Evolutionary conservation across 2,113 vertebrate species (phyloP).

Genomic region (Caranx ignobilis): DNA sequence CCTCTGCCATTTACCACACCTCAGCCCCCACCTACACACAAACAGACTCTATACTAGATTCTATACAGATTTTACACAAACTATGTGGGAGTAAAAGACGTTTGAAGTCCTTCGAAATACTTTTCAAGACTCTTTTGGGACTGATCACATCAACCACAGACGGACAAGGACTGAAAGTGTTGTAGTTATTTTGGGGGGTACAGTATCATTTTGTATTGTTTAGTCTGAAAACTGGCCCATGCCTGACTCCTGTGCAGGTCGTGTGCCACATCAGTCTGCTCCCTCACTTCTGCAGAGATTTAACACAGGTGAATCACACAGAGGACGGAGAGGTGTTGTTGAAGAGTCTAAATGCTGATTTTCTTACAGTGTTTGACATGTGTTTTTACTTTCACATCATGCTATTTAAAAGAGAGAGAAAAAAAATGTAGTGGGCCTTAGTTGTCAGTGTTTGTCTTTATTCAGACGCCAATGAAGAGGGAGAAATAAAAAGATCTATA

Average conservation of each 20-base stretch:
- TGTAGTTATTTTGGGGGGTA: constrained; percentile 27
- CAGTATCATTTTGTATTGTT: neutral
- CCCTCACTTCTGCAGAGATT: constrained; percentile 45
- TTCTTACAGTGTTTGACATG: constrained; percentile 13
- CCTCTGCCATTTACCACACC: neutral
- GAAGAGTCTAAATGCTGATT: constrained; percentile 14
- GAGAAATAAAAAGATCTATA: constrained; percentile 14
- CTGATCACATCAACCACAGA: constrained; percentile 35
- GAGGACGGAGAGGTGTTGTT: constrained; percentile 18
- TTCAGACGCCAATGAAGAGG: constrained; percentile 9
- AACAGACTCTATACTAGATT: constrained; percentile 42
- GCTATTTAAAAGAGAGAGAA: constrained; percentile 28
- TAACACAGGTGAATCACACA: constrained; percentile 22
- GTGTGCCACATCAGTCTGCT: constrained; percentile 17
- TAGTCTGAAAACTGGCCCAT: neutral
- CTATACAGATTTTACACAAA: constrained; percentile 42
- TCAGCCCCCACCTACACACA: constrained; percentile 46
- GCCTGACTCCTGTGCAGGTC: constrained; percentile 33
- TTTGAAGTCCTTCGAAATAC: constrained; percentile 18
- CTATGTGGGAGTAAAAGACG: constrained; percentile 31
- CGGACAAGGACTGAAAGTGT: constrained; percentile 13
- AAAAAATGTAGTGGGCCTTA: neutral
- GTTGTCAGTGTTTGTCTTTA: constrained; percentile 4
- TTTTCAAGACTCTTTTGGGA: constrained; percentile 34
- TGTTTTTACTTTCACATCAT: constrained; percentile 22